Percentiles rank a stretch among this genome's conserved stretches.
phyloP scores from a whole-genome alignment of 2,888 invertebrate genomes.

The Euplagia quadripunctaria region DNA sequence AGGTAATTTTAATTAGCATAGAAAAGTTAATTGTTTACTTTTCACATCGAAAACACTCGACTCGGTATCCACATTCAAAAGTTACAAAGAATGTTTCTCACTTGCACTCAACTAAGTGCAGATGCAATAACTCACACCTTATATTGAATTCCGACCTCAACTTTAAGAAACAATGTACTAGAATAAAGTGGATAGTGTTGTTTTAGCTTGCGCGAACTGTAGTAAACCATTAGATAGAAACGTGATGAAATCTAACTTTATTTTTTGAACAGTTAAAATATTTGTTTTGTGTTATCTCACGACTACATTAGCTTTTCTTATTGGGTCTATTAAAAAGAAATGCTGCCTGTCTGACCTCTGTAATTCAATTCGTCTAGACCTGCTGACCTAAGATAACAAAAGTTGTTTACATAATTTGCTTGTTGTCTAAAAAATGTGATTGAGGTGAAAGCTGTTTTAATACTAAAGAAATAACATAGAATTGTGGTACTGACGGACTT shows the following conservation, averaged over 20 bases:
- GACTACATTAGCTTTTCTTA: neutral
- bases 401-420: neutral
- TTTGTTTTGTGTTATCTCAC: neutral
- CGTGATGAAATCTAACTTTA: neutral
- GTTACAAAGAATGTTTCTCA: no score
- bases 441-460: no score
- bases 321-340: neutral
- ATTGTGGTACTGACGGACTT: no score
- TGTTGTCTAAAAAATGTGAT: neutral
- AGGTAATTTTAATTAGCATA: no score
- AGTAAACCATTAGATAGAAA: conserved; percentile 1
- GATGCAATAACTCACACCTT: no score
- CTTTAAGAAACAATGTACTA: conserved; percentile 2
- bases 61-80: no score
- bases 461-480: no score
- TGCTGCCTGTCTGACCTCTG: neutral
- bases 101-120: no score
- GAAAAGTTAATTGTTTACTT: no score
- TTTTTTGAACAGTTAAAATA: neutral
- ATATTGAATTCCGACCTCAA: neutral
- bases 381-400: neutral
- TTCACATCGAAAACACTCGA: no score
- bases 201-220: neutral
- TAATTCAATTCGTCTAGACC: conserved; percentile 1
- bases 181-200: conserved; percentile 8